Conservation (phyloP, 2,113 vertebrate species). For the Menidia beryllina region DNA sequence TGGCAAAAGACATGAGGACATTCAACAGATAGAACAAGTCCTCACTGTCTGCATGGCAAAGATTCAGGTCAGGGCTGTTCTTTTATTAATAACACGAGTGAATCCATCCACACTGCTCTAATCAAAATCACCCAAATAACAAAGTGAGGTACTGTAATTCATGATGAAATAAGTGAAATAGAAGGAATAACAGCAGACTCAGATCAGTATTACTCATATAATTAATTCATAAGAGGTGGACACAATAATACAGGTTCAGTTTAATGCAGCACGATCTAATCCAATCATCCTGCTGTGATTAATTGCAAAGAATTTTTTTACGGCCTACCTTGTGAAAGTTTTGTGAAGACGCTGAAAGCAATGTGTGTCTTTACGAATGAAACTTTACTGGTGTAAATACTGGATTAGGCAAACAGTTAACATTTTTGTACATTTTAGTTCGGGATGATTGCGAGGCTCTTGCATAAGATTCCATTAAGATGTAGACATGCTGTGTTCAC, state of each 20-base stretch:
- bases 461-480: constrained; percentile 19
- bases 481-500: constrained; percentile 14
- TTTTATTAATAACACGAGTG: not conserved
- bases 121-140: constrained; percentile 56
- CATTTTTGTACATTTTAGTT: constrained; percentile 1
- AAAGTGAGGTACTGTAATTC: constrained; percentile 63
- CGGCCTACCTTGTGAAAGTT: not conserved
- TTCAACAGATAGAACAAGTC: constrained; percentile 15
- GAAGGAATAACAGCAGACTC: constrained; percentile 27
- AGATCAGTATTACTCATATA: constrained; percentile 7
- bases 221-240: constrained; percentile 36
- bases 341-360: constrained; percentile 4
- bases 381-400: constrained; percentile 5
- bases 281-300: constrained; percentile 20
- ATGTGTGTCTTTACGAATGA: constrained; percentile 1
- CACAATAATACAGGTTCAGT: constrained; percentile 17
- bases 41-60: constrained; percentile 14
- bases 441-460: not conserved
- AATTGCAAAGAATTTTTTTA: not conserved
- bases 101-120: constrained; percentile 41
- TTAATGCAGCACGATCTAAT: constrained; percentile 4
- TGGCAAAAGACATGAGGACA: constrained; percentile 11
- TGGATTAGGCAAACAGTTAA: not conserved
- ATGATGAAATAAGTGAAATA: constrained; percentile 71
- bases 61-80: not conserved